These are phyloP conservation scores for Troides aeacus DNA, from an alignment of 2,888 invertebrate species.

Conservation along the genomic window DNA sequence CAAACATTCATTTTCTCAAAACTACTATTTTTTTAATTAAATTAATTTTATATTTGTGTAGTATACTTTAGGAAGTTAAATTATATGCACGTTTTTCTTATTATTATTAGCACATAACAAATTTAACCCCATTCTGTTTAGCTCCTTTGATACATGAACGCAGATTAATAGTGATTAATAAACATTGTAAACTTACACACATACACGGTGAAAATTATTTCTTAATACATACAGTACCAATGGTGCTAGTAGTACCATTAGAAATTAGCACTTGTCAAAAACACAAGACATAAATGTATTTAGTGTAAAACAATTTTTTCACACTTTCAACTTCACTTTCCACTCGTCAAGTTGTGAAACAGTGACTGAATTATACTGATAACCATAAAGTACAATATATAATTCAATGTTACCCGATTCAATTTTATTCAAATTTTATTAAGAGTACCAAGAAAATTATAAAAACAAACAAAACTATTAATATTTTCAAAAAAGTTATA, in stretches of 20 bases:
- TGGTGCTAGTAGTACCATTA: neutral
- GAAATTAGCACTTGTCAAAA: constrained; percentile 1
- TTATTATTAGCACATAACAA: neutral
- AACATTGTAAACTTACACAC: constrained; percentile 16
- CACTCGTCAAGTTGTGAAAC: neutral
- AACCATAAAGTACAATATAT: neutral
- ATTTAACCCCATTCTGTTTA: neutral
- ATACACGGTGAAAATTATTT: constrained; percentile 5
- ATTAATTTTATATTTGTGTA: too few species aligned
- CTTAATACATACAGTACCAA: constrained; percentile 3
- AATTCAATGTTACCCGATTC: too few species aligned
- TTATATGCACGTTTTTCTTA: too few species aligned
- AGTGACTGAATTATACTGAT: neutral
- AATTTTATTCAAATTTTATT: too few species aligned
- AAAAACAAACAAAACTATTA: too few species aligned
- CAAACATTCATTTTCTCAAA: too few species aligned
- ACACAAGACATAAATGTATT: neutral
- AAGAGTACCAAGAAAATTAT: too few species aligned
- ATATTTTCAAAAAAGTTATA: too few species aligned
- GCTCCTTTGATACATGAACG: too few species aligned
- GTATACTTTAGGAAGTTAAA: too few species aligned
- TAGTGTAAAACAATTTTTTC: neutral
- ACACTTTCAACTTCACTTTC: neutral
- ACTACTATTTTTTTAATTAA: too few species aligned
- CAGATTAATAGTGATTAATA: neutral